A percentile compares a stretch with the other conserved stretches of the same genome.
Conservation (phyloP, 1,140 invertebrate genomes). For the Drosophila pseudoobscura region DNA sequence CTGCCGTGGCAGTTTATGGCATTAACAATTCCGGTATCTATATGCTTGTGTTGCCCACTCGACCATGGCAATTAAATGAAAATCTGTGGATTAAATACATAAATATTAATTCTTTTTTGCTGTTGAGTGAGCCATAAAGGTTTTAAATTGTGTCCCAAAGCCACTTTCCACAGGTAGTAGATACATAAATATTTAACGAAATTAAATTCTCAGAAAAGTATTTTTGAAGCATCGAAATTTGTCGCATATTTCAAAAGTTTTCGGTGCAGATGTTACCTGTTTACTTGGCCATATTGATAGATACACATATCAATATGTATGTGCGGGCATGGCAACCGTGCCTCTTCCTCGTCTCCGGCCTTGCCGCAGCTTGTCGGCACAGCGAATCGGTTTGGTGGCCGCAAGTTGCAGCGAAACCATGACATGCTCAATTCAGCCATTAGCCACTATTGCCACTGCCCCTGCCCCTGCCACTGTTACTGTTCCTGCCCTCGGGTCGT, state of each 20-base stretch:
- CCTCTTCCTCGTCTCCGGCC: slow-evolving; percentile 3
- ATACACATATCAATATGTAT: too few species aligned
- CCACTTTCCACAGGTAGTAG: too few species aligned
- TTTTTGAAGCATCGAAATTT: too few species aligned
- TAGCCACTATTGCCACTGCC: slow-evolving; percentile 42
- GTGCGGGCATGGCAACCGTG: too few species aligned
- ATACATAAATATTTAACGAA: too few species aligned
- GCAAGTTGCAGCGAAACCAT: slow-evolving; percentile 34
- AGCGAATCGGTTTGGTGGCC: slow-evolving; percentile 28
- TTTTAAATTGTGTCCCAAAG: too few species aligned
- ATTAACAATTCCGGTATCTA: slow-evolving; percentile 48
- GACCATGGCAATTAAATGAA: slow-evolving; percentile 32
- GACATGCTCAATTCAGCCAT: slow-evolving; percentile 71
- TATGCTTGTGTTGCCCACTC: slow-evolving; percentile 35
- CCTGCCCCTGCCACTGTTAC: slow-evolving; percentile 8
- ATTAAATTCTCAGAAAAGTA: too few species aligned
- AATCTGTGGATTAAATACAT: neutral
- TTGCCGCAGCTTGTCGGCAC: slow-evolving; percentile 5
- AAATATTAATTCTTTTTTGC: neutral
- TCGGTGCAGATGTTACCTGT: too few species aligned
- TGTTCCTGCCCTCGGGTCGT: slow-evolving; percentile 1
- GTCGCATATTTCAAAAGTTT: too few species aligned
- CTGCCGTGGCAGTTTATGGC: slow-evolving; percentile 38
- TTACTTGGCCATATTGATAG: too few species aligned
- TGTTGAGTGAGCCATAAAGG: too few species aligned